Base-by-base conservation (phyloP, 2,888 invertebrate genomes). In the Neocrepidodera transversa region DNA sequence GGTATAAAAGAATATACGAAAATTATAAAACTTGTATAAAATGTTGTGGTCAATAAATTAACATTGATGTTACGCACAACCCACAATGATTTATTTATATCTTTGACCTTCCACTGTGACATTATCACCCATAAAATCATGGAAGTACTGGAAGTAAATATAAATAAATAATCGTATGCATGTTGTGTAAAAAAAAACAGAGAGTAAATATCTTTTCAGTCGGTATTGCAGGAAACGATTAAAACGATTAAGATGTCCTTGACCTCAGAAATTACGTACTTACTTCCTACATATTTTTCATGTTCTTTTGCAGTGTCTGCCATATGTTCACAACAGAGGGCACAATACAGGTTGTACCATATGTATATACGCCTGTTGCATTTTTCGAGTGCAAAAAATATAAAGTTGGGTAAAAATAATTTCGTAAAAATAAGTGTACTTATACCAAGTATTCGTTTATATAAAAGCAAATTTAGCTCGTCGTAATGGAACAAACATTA, bases 191-290 rank as follows among this genome's bases (percentile, higher is more conserved):
- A 38, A n/a, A n/a, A n/a, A 38, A 17, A 8, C 38, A 17, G 17
- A 38, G n/a, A 38, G 38, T 42, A 40, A 28, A 40, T 30, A 1
- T 40, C n/a, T 30, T 40, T 28, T 26, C 17, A 51, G 11, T 40
- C 40, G 18, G 40, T 11, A 51, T 51, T 40, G 30, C 51, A 51
- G 51, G 51, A 51, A 51, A 51, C 18, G 28, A 51, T 30, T 51
- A 51, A 51, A 49, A 30, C 14, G 26, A 50, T 16, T 50, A 50
- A 28, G 11, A 26, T 28, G 40, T 28, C 51, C 38, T 51, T 51
- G 51, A 51, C 51, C 28, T 28, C 17, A 17, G 38, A 5, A 7
- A 38, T 38, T 5, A 5, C 7, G 16, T 38, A 38, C 38, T 17
- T 17, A 5, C 38, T 38, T 16, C 38, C 17, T 38, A 13, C 11